Percentiles rank a stretch among this genome's conserved stretches.
Conservation (phyloP, 2,888 invertebrate species). For the Troides aeacus region DNA sequence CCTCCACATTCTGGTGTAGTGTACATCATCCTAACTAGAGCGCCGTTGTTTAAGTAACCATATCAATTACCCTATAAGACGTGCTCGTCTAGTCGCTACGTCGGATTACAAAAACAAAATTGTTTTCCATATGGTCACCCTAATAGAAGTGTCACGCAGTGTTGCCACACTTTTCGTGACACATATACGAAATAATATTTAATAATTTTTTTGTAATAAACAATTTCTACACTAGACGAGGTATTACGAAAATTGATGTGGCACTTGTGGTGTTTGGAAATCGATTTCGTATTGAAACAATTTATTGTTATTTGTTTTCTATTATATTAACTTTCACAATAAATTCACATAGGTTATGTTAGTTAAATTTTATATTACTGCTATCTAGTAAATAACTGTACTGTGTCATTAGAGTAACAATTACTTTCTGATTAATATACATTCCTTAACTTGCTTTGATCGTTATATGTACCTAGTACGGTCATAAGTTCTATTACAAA, state of each 20-base stretch:
- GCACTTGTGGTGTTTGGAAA: constrained; percentile 15
- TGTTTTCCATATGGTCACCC: background rate
- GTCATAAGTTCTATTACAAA: no score
- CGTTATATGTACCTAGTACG: no score
- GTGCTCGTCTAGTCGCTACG: no score
- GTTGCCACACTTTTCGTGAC: constrained; percentile 13
- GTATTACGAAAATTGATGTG: constrained; percentile 24
- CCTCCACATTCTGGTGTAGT: no score
- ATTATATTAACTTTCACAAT: background rate
- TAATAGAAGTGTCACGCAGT: background rate
- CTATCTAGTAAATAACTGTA: background rate
- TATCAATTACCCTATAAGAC: no score
- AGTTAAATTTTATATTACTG: background rate
- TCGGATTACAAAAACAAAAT: no score
- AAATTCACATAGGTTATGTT: background rate
- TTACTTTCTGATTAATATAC: background rate
- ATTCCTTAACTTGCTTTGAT: no score
- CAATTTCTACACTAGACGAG: constrained; percentile 20
- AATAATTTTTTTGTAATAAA: constrained; percentile 13
- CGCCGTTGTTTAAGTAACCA: no score
- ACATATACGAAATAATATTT: constrained; percentile 11
- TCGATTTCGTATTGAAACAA: background rate
- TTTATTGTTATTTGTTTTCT: background rate
- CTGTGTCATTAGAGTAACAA: background rate
- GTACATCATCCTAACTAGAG: no score